Base-by-base conservation (phyloP, 37 sponge, comb jelly and placozoan genomes). In the Trichoplax adhaerens region DNA sequence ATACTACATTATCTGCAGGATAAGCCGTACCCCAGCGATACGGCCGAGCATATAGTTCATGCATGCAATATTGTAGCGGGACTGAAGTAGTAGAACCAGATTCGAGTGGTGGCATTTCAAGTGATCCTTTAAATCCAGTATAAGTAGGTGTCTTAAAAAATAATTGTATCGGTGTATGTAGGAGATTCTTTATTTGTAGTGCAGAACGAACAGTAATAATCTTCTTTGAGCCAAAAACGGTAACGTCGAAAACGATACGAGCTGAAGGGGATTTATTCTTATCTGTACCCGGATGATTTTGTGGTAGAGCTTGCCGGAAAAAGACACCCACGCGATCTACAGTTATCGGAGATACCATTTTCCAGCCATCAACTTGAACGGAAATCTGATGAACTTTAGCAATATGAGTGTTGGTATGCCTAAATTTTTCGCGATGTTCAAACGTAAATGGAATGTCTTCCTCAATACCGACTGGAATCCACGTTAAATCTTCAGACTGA, bases 311-410 rank as follows among this genome's bases (percentile, higher is more conserved):
- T 29, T 29, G 29, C 48, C 94, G 70, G 75, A 93, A 93, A 80
- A 93, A 85, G 68, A 93, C 75, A 1, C 94, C 94, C 12, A 93
- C 85, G 68, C 83, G 81, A 74, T 93, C 94, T 53, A 88, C 94
- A 0, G 87, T 86, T 46, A 93, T 65, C 5, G 94, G 94, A 2
- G 65, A 65, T 8, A 86, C 81, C 3, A 59, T 70, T 66, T 80
- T 72, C 91, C 91, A 93, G 12, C 94, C 91, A 46, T 73, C 82
- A 3, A 93, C 80, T 68, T 89, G 80, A 46, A 93, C 91, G 1
- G 82, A 55, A 29, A 93, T 76, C 80, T 89, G 87, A 68, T 93
- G 91, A 0, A 92, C 80, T 72, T n/a, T 57, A 73, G 6, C 46
- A 8, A 46, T 70, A 52, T 50, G 55, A 76, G 75, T 75, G 61